Conservation (phyloP, 1,140 invertebrate species). For the Ceratosolen solmsi region DNA sequence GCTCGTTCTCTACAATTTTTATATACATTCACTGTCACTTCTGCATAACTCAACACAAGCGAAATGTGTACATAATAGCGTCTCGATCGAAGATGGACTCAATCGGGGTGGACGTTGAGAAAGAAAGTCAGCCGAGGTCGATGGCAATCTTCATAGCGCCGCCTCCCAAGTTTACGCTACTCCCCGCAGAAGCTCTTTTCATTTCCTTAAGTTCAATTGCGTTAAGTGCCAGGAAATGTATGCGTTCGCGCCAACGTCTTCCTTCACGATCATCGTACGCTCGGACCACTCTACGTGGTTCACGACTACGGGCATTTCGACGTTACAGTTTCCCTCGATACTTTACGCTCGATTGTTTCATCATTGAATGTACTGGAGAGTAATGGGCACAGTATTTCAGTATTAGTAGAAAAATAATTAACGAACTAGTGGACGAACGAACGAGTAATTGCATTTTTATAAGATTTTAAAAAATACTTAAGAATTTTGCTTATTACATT, state of each 20-base stretch:
- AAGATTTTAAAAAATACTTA: too few relatives aligned
- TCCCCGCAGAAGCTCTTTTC: slow-evolving; percentile 46
- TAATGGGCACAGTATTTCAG: too few relatives aligned
- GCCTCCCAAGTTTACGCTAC: slow-evolving; percentile 52
- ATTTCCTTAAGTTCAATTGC: slow-evolving; percentile 63
- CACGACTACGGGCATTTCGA: background rate
- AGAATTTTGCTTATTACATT: too few relatives aligned
- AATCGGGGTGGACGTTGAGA: slow-evolving; percentile 7
- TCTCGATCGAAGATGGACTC: slow-evolving; percentile 33
- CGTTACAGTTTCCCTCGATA: background rate
- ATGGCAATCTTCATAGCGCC: slow-evolving; percentile 55
- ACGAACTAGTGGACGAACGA: too few relatives aligned
- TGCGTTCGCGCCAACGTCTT: background rate
- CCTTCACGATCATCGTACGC: background rate
- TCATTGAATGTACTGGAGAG: too few relatives aligned
- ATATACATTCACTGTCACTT: background rate
- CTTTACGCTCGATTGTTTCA: background rate
- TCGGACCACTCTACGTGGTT: background rate
- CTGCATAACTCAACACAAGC: background rate
- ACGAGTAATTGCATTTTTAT: too few relatives aligned
- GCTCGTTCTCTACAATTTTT: too few relatives aligned
- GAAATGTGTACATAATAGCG: background rate
- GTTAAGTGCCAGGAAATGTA: slow-evolving; percentile 55
- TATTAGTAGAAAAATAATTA: too few relatives aligned
- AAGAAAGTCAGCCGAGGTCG: slow-evolving; percentile 47